Percentiles rank a stretch among this genome's conserved stretches.
Conservation (phyloP, 23 tunicate species). For the Halocynthia roretzi region DNA sequence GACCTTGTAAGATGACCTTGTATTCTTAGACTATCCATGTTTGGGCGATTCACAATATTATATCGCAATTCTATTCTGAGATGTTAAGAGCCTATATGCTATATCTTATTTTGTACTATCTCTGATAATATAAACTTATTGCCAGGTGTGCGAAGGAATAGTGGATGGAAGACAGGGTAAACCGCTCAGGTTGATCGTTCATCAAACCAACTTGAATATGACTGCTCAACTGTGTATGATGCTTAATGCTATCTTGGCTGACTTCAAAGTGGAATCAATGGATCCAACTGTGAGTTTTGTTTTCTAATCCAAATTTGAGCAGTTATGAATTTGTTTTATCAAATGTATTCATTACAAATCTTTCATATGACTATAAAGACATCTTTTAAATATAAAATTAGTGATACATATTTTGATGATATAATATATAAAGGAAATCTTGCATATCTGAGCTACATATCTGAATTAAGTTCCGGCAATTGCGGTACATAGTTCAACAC, state of each 20-base stretch:
- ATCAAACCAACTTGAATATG: conserved; percentile 93
- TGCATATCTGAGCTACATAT: neutral
- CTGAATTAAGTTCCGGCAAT: neutral
- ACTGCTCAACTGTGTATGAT: conserved; percentile 93
- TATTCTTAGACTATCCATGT: neutral
- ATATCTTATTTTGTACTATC: too few species aligned
- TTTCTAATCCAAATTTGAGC: neutral
- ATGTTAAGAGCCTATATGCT: too few species aligned
- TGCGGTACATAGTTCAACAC: neutral
- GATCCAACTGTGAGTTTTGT: conserved; percentile 58
- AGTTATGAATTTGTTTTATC: too few species aligned
- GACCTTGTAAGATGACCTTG: conserved; percentile 50
- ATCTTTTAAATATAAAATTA: too few species aligned
- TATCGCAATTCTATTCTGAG: too few species aligned
- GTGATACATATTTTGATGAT: too few species aligned
- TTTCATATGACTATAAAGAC: too few species aligned
- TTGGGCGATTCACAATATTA: too few species aligned
- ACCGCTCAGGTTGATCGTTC: conserved; percentile 88
- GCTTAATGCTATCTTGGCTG: conserved; percentile 74
- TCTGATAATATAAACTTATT: too few species aligned
- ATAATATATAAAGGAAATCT: too few species aligned
- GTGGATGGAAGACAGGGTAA: conserved; percentile 89
- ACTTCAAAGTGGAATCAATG: conserved; percentile 64
- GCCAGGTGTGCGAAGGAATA: conserved; percentile 90
- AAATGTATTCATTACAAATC: too few species aligned